These are phyloP conservation scores for Gorsachius magnificus DNA, from an alignment of 2,797 vertebrate species.

Conservation along the genomic window DNA sequence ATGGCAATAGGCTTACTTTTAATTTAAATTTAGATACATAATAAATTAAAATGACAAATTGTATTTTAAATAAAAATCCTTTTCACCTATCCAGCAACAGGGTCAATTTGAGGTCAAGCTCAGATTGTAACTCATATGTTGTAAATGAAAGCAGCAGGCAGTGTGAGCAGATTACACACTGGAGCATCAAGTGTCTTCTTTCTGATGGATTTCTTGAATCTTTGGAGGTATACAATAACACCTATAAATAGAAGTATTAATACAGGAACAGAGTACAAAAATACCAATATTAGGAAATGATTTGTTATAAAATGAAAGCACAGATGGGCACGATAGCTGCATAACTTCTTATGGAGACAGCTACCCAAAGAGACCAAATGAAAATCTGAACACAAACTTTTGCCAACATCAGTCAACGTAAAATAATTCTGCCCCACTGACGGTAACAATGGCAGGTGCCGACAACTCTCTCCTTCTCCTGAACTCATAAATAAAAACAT, in stretches of 20 bases:
- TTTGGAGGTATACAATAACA: background rate
- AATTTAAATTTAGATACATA: background rate
- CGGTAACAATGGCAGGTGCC: background rate
- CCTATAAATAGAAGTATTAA: background rate
- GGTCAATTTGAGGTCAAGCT: background rate
- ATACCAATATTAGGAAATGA: background rate
- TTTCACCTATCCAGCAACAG: background rate
- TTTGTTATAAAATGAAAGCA: background rate
- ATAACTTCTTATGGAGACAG: background rate
- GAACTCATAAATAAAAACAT: conserved; percentile 3
- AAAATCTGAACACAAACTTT: background rate
- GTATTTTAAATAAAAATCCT: background rate
- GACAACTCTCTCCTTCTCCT: background rate
- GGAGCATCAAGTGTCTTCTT: background rate
- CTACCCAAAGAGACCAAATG: background rate
- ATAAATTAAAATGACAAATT: background rate
- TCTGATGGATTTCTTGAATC: background rate
- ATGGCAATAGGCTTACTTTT: background rate
- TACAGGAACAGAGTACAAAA: background rate
- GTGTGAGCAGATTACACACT: background rate
- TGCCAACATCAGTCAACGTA: background rate
- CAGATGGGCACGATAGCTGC: background rate
- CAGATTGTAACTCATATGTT: background rate
- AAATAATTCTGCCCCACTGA: background rate
- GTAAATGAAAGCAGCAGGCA: background rate